These are phyloP conservation scores for Portunus trituberculatus DNA, from an alignment of 1,140 invertebrate species.

Conservation along the genomic window DNA sequence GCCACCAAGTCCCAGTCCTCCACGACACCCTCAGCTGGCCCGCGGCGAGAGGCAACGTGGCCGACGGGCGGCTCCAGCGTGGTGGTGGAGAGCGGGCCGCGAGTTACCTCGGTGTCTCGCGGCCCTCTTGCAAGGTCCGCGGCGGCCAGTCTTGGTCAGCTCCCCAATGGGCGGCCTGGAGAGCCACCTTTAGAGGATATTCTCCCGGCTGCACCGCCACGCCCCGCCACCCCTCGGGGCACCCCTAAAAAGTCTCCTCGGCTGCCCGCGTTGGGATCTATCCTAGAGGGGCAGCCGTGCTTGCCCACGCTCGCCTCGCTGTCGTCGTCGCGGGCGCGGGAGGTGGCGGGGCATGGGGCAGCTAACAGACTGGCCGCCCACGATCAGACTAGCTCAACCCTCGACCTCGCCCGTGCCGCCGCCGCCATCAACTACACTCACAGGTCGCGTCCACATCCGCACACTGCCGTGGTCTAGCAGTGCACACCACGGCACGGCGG, in stretches of 20 bases:
- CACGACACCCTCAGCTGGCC: background rate
- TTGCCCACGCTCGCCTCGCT: constrained; percentile 44
- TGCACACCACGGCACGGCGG: background rate
- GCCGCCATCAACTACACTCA: constrained; percentile 51
- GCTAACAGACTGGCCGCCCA: constrained; percentile 64
- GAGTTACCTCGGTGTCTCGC: constrained; percentile 46
- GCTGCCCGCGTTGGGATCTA: constrained; percentile 22
- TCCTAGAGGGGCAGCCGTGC: constrained; percentile 36
- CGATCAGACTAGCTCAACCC: constrained; percentile 54
- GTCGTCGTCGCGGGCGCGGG: background rate
- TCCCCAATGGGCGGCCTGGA: constrained; percentile 59
- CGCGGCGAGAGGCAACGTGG: background rate
- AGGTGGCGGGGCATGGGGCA: constrained; percentile 47
- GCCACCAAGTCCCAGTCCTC: background rate
- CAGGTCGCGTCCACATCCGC: constrained; percentile 30
- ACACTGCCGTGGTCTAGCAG: constrained; percentile 57
- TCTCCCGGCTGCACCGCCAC: constrained; percentile 50
- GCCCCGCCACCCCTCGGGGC: constrained; percentile 30
- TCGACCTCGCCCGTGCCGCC: constrained; percentile 62
- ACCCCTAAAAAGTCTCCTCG: constrained; percentile 30
- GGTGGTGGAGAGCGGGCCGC: constrained; percentile 37
- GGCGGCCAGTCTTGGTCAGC: constrained; percentile 32
- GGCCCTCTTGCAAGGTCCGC: background rate
- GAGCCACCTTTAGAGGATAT: constrained; percentile 47
- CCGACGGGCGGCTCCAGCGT: background rate